Evolutionary conservation across 2,888 invertebrate genomes (phyloP).

Genomic region (Euzophera pinguis): DNA sequence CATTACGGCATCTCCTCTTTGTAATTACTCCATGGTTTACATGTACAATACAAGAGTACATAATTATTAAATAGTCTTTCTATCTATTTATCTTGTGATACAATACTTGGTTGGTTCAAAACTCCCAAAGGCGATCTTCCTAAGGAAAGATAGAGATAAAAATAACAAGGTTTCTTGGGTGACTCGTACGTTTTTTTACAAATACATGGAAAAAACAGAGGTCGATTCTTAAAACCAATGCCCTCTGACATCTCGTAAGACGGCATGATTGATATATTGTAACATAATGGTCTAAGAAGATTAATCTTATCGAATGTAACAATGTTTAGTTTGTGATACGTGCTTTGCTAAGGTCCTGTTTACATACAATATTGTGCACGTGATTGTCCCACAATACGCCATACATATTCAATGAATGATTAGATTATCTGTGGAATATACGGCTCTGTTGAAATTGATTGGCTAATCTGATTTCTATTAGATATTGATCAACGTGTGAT

Average conservation of each 20-base stretch:
- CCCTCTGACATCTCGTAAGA: background rate
- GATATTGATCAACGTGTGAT: background rate
- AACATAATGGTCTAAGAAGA: background rate
- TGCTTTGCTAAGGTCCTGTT: background rate
- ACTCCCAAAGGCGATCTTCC: no score
- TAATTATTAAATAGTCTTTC: no score
- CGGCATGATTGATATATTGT: background rate
- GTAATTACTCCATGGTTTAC: no score
- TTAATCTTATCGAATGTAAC: background rate
- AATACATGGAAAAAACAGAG: no score
- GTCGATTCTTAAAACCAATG: no score
- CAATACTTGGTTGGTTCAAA: no score
- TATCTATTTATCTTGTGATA: no score
- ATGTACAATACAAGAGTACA: no score
- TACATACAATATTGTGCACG: background rate
- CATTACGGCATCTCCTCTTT: no score
- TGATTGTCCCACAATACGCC: background rate
- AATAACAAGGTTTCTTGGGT: no score
- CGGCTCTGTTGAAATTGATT: background rate
- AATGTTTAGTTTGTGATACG: background rate
- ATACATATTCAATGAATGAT: conserved; percentile 9
- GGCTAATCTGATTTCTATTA: background rate
- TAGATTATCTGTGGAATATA: background rate
- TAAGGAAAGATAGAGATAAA: no score
- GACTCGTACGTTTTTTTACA: no score